phyloP scores from a whole-genome alignment of 2,888 invertebrate genomes.

The Drosophila atroscutellata region DNA sequence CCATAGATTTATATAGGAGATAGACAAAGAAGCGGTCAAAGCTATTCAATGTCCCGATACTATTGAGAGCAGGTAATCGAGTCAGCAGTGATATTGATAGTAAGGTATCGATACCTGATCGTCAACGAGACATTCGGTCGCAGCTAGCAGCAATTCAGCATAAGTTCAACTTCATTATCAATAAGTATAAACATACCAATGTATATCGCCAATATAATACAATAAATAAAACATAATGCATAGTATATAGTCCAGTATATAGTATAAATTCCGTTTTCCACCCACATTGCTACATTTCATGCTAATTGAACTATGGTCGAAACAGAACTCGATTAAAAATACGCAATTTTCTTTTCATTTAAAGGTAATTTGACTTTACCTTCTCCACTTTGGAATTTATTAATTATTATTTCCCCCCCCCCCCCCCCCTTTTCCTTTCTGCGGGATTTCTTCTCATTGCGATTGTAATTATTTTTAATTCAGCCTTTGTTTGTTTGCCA shows the following conservation, averaged over 20 bases:
- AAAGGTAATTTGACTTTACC: not conserved
- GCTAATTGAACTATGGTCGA: not conserved
- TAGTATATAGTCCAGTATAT: no score
- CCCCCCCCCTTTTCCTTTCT: not conserved
- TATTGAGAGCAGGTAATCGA: not conserved
- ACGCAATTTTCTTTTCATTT: not conserved
- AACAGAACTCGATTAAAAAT: not conserved
- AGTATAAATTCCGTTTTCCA: not conserved
- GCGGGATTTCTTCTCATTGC: conserved; percentile 40
- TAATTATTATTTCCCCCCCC: no score
- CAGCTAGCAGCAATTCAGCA: not conserved
- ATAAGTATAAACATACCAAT: not conserved
- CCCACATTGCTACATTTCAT: not conserved
- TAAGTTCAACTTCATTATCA: not conserved
- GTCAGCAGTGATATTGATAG: not conserved
- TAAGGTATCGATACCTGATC: not conserved
- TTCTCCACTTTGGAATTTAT: not conserved
- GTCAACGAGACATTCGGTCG: not conserved
- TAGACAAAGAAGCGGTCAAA: not conserved
- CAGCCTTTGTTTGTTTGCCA: not conserved
- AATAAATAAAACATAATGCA: not conserved
- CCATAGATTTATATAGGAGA: not conserved
- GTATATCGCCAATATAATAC: no score
- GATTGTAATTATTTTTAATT: conserved; percentile 62
- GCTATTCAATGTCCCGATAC: not conserved